Evolutionary conservation across 2,888 invertebrate species (phyloP), one percentile per base, ranked within the genome.

Genomic region (Drosophila planitibia): DNA sequence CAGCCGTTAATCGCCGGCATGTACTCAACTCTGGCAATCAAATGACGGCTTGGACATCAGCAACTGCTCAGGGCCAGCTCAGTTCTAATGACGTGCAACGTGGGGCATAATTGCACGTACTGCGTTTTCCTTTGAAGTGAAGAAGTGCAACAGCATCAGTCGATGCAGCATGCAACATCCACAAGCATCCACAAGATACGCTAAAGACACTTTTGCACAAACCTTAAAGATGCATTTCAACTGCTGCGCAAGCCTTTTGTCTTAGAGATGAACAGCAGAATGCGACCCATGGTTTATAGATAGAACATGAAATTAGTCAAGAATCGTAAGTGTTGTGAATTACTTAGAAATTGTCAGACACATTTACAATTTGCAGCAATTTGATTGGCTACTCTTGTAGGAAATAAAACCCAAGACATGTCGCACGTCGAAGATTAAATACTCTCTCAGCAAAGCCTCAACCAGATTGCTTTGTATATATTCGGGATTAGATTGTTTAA

Each of bases 21-120:
- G 86, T 82, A 76, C 75, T 62, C 65, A 81, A 47, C 74, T 73
- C 60, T 70, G 66, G 76, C 78, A 80, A 79, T 79, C 79, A 73
- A 76, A 76, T 70, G 78, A 41, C 68, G 63, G 51, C 28, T 70
- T 73, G 72, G 69, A 79, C 79, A 80, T 68, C 76, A 79, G 64
- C 77, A 59, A 63, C 68, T 55, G 69, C 68, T 57, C 22, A 54
- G 35, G 58, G 41, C 49, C 59, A 62, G 79, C 75, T 76, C 71
- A 71, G 63, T 72, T 87, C 83, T 87, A 87, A 87, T 89, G 85
- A 84, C 69, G 85, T 70, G 74, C 87, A 83, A 79, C 85, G 79
- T 76, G 75, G 58, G 72, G 81, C 72, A 87, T 89, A 89, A 87
- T 87, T 87, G 83, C 85, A 85, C 88, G 89, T 89, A 76, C 79